Conservation (phyloP, 2,113 vertebrate species). For the Ameiurus melas region DNA sequence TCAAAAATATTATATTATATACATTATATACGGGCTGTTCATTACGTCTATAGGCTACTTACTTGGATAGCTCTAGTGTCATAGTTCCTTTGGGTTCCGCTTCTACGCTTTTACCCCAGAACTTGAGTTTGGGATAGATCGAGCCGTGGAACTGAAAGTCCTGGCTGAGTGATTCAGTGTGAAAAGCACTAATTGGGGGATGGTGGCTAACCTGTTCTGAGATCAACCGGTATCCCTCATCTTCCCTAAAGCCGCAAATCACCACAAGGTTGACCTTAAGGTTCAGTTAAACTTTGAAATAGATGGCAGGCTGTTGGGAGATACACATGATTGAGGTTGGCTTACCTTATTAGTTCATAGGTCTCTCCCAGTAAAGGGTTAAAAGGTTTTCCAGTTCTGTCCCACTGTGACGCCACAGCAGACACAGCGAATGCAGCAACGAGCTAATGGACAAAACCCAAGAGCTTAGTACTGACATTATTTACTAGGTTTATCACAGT, state of each 20-base stretch:
- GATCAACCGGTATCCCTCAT: constrained; percentile 89
- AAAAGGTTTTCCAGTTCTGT: constrained; percentile 97
- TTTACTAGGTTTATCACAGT: neutral
- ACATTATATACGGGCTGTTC: constrained; percentile 8
- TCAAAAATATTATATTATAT: neutral
- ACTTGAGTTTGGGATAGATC: constrained; percentile 95
- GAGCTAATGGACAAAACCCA: constrained; percentile 67
- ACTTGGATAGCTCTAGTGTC: constrained; percentile 91
- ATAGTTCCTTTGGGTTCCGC: constrained; percentile 94
- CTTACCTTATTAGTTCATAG: constrained; percentile 87
- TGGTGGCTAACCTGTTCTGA: constrained; percentile 98
- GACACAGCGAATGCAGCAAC: constrained; percentile 95
- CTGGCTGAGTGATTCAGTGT: constrained; percentile 85
- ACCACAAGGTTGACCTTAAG: neutral
- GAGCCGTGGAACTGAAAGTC: constrained; percentile 95
- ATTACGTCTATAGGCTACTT: constrained; percentile 60
- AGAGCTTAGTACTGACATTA: neutral
- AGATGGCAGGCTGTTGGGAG: neutral
- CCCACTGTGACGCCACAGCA: constrained; percentile 95
- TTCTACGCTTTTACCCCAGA: constrained; percentile 98
- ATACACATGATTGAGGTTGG: neutral
- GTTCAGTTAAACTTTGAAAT: neutral
- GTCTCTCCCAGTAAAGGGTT: constrained; percentile 96
- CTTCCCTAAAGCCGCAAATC: constrained; percentile 76
- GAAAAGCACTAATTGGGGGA: constrained; percentile 92